Evolutionary conservation across 1,140 invertebrate species (phyloP).

Genomic region (Lepidurus packardi): DNA sequence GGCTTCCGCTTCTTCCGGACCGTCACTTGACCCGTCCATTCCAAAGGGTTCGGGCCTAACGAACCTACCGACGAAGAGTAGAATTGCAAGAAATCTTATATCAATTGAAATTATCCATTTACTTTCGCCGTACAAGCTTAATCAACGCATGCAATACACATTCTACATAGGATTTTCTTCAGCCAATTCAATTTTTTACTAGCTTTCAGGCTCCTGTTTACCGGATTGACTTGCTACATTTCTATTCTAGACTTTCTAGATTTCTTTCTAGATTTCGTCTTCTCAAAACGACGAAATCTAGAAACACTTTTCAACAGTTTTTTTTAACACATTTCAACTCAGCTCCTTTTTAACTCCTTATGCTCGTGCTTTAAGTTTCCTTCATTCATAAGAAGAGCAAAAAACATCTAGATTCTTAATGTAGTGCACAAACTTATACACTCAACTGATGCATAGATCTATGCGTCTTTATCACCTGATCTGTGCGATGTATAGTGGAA

Average conservation of each 20-base stretch:
- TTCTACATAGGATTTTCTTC: not conserved
- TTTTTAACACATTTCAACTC: too few species aligned
- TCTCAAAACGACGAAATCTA: not conserved
- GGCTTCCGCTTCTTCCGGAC: slow-evolving; percentile 95
- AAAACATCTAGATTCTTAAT: too few species aligned
- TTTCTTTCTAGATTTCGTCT: not conserved
- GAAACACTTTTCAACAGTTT: too few species aligned
- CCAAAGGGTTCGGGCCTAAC: slow-evolving; percentile 68
- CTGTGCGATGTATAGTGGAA: too few species aligned
- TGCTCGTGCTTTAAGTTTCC: too few species aligned
- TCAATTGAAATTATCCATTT: slow-evolving; percentile 29
- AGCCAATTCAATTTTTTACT: not conserved
- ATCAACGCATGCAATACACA: not conserved
- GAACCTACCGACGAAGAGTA: slow-evolving; percentile 47
- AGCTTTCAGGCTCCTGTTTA: not conserved
- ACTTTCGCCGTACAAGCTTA: slow-evolving; percentile 6
- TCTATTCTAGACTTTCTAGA: not conserved
- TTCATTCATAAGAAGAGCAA: too few species aligned
- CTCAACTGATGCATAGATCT: too few species aligned
- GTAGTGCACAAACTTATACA: too few species aligned
- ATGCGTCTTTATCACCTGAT: too few species aligned
- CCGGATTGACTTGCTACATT: not conserved
- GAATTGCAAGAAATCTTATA: slow-evolving; percentile 25
- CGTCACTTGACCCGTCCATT: slow-evolving; percentile 87
- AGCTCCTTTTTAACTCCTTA: too few species aligned